Base-by-base conservation (phyloP, 2,113 vertebrate genomes). In the Lamprotornis superbus region DNA sequence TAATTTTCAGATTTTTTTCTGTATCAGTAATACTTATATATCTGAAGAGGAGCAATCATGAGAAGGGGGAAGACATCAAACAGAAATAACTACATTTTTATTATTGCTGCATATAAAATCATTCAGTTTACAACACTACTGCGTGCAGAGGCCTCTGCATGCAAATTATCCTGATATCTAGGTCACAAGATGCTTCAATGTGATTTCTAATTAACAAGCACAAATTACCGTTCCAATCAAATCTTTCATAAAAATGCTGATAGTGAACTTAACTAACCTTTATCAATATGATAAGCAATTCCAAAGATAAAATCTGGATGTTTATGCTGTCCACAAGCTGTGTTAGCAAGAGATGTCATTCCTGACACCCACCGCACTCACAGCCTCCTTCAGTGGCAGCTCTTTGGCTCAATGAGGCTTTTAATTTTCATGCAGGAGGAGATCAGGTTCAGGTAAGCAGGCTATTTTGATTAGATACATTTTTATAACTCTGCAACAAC, bases 391-490 rank as follows among this genome's bases (percentile, higher is more conserved):
- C 56, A 97, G 89, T 10, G 97, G 94, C 8, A 96, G 92, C 64
- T 98, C 97, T 93, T 98, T 97, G 78, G 97, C 97, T 95, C 89
- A 63, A 98, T 96, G 70, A 98, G 46, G 42, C 50, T 85, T 95
- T 98, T 98, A 97, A 98, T 98, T 97, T 5, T 96, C 95, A 95
- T 47, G 39, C 87, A 96, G 71, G 95, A 95, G 2, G 96, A 95
- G 86, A 97, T 94, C 76, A 98, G 89, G 13, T 97, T 97, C 92
- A 98, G 97, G 90, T 82, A 98, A 98, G 33, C 7, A 33, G 22
- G 7, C 8, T 86, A 40, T 42, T 63, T 77, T 47, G 37, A 52
- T 82, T 98, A 98, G 71, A 33, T 15, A 73, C 3, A 12, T 37
- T 75, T 67, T 44, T 22, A 5, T 23, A 71, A 60, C 0, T 1